Conservation (phyloP, 2,888 invertebrate species). For the Drosophila birchii region DNA sequence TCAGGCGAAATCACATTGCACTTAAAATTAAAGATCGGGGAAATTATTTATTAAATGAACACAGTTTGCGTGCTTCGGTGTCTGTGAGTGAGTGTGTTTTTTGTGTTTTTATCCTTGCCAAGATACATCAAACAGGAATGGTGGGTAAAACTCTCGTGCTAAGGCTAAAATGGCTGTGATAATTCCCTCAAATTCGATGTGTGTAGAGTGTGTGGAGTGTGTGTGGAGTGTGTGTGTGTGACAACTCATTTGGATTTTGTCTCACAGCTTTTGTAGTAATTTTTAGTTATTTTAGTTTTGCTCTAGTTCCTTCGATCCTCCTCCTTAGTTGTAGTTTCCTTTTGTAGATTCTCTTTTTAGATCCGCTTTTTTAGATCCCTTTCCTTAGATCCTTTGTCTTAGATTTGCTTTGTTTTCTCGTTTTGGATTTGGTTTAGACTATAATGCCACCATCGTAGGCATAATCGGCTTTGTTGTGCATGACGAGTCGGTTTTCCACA, state of each 20-base stretch:
- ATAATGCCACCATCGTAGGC: slow-evolving; percentile 93
- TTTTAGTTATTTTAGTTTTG: slow-evolving; percentile 51
- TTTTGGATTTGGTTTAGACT: slow-evolving; percentile 46
- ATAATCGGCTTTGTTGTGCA: slow-evolving; percentile 99
- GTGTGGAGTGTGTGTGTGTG: slow-evolving; percentile 34
- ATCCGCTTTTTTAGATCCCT: neutral
- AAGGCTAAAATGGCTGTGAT: slow-evolving; percentile 75
- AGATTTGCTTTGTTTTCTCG: neutral
- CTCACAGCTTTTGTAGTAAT: slow-evolving; percentile 48
- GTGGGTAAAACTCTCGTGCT: slow-evolving; percentile 77
- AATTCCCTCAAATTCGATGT: slow-evolving; percentile 52
- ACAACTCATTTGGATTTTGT: slow-evolving; percentile 45
- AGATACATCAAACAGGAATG: slow-evolving; percentile 76
- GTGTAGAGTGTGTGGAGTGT: slow-evolving; percentile 38
- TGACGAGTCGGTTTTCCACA: slow-evolving; percentile 97
- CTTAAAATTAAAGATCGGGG: slow-evolving; percentile 58
- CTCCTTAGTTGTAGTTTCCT: slow-evolving; percentile 38
- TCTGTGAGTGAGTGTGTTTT: slow-evolving; percentile 31
- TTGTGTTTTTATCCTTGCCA: slow-evolving; percentile 56
- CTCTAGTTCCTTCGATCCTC: slow-evolving; percentile 35
- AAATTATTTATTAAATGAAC: slow-evolving; percentile 64
- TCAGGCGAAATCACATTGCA: slow-evolving; percentile 67
- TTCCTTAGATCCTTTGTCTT: neutral
- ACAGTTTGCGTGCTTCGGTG: slow-evolving; percentile 56
- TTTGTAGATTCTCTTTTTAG: neutral